These are phyloP conservation scores for Rhynchomys soricoides DNA, from an alignment of 2,113 vertebrate genomes.

Conservation along the genomic window DNA sequence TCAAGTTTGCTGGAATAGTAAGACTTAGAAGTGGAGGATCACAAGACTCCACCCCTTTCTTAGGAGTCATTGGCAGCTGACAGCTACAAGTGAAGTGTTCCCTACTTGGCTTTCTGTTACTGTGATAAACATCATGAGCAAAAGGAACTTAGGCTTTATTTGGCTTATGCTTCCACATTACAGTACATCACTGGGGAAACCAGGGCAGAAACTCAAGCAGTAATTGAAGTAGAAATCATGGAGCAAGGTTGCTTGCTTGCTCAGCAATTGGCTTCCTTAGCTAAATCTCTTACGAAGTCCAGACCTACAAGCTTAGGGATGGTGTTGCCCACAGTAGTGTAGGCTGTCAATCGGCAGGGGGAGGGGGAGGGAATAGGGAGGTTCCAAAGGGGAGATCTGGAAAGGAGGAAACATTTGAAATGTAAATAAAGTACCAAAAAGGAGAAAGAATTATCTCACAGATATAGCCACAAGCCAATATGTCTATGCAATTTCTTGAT, in stretches of 20 bases:
- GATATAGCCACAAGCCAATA: neutral
- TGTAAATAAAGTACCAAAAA: too few relatives aligned
- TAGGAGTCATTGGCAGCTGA: neutral
- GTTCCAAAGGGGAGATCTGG: too few relatives aligned
- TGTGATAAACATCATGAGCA: neutral
- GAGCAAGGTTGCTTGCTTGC: neutral
- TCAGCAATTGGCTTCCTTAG: neutral
- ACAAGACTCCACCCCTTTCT: fast-evolving
- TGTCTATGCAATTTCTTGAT: neutral
- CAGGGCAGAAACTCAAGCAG: neutral
- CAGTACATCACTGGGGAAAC: neutral
- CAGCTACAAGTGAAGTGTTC: neutral
- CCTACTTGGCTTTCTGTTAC: neutral
- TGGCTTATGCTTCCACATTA: neutral
- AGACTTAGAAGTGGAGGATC: too few relatives aligned
- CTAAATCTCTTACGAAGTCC: too few relatives aligned
- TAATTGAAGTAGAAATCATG: neutral
- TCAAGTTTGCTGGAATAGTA: neutral
- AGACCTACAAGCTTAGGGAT: neutral
- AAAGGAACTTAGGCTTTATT: neutral
- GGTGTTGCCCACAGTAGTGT: neutral
- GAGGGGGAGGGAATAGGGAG: too few relatives aligned
- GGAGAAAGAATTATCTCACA: neutral
- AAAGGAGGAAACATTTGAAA: too few relatives aligned
- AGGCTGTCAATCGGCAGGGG: neutral